These are phyloP conservation scores for Sebastes elongatus DNA, from an alignment of 2,797 vertebrate genomes.

Conservation along the genomic window DNA sequence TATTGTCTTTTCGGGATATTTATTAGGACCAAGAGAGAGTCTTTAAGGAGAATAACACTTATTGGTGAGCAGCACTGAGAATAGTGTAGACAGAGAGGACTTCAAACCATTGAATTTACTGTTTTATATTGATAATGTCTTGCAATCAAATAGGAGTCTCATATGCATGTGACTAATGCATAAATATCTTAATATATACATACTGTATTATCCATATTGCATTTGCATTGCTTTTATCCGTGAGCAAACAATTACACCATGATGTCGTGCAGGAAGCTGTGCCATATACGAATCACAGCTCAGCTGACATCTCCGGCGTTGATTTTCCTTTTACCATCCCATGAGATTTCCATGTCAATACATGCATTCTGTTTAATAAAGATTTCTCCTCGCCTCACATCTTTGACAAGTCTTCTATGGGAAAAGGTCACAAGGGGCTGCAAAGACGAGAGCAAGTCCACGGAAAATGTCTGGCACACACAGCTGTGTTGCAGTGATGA, in stretches of 20 bases:
- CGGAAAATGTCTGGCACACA: background rate
- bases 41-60: background rate
- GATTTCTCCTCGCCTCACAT: background rate
- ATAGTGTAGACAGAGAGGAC: background rate
- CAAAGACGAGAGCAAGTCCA: background rate
- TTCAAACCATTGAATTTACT: background rate
- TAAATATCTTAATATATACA: background rate
- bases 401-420: conserved; percentile 3
- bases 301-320: background rate
- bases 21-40: background rate
- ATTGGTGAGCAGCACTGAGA: background rate
- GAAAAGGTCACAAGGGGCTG: conserved; percentile 20
- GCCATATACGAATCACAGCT: background rate
- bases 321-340: background rate
- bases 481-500: background rate
- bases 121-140: background rate
- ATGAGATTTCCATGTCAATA: conserved; percentile 4
- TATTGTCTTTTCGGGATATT: background rate
- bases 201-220: background rate
- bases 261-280: background rate
- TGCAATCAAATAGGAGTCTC: background rate
- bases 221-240: background rate
- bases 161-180: background rate
- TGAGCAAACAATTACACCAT: conserved; percentile 7
- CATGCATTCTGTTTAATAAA: background rate